These are phyloP conservation scores for Clamator glandarius DNA, from an alignment of 2,797 vertebrate genomes.

Conservation along the genomic window DNA sequence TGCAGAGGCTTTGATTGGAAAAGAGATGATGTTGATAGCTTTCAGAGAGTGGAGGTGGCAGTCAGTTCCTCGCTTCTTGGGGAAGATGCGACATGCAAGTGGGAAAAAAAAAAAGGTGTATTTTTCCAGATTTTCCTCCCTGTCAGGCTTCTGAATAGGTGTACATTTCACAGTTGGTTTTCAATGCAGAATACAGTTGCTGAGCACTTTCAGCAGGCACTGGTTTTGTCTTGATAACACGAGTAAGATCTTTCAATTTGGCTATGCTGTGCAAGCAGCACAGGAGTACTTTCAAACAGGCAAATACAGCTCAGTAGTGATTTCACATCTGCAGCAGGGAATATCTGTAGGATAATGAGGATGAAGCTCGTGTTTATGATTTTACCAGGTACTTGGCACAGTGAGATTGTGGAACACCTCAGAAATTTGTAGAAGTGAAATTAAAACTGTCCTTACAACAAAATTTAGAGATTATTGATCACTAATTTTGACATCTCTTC, in stretches of 20 bases:
- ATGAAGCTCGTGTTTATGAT: not conserved
- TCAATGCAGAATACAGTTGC: conserved; percentile 37
- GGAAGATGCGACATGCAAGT: not conserved
- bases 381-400: not conserved
- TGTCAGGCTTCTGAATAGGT: not conserved
- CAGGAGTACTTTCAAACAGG: accelerated
- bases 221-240: accelerated
- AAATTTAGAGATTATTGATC: not conserved
- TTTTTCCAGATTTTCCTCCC: not conserved
- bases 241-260: not conserved
- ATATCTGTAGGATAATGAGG: not conserved
- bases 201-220: not conserved
- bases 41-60: not conserved
- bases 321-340: not conserved
- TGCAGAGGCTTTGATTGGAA: not conserved
- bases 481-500: not conserved
- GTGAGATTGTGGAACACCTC: not conserved
- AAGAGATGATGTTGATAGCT: not conserved
- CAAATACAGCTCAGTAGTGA: not conserved
- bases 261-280: not conserved
- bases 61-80: not conserved
- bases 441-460: not conserved
- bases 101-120: not conserved
- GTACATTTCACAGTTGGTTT: conserved; percentile 14
- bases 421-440: not conserved